phyloP scores from a whole-genome alignment of 1,140 invertebrate genomes.

The Sycophila sp. region DNA sequence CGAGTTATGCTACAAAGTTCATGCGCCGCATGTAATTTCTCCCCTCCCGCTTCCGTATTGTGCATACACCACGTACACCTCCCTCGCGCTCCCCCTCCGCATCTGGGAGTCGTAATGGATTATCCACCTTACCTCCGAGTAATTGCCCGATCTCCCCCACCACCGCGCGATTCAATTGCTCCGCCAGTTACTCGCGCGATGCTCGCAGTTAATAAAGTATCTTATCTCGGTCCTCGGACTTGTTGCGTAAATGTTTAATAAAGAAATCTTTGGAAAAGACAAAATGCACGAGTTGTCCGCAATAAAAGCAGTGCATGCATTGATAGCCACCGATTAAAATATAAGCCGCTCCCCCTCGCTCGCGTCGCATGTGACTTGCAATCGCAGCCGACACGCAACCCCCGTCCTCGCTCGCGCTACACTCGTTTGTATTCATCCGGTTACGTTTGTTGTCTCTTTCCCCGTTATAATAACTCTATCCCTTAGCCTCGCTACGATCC shows the following conservation, averaged over 20 bases:
- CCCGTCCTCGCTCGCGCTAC: not conserved
- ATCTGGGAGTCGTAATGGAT: conserved; percentile 17
- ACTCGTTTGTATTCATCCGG: conserved; percentile 45
- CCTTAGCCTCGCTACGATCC: not conserved
- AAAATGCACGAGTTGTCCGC: not conserved
- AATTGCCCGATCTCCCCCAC: not conserved
- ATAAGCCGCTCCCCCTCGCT: conserved; percentile 16
- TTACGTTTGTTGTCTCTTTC: conserved; percentile 32
- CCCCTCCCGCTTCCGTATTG: not conserved
- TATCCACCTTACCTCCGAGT: not conserved
- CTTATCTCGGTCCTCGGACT: not conserved
- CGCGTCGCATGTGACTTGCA: conserved; percentile 22
- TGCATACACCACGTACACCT: not conserved
- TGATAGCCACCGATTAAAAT: conserved; percentile 28
- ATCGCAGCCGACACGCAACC: conserved; percentile 29
- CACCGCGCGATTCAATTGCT: too few species aligned
- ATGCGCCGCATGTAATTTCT: conserved; percentile 18
- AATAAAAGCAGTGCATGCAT: conserved; percentile 8
- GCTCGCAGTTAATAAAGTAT: not conserved
- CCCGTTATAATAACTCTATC: conserved; percentile 8
- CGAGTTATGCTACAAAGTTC: conserved; percentile 36
- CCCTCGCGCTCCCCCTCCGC: not conserved
- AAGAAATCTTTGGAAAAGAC: not conserved
- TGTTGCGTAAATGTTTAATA: not conserved
- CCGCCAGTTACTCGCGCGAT: not conserved